Evolutionary conservation across 2,113 vertebrate species (phyloP), one percentile per base, ranked within the genome.

Genomic region (Thunnus thynnus): DNA sequence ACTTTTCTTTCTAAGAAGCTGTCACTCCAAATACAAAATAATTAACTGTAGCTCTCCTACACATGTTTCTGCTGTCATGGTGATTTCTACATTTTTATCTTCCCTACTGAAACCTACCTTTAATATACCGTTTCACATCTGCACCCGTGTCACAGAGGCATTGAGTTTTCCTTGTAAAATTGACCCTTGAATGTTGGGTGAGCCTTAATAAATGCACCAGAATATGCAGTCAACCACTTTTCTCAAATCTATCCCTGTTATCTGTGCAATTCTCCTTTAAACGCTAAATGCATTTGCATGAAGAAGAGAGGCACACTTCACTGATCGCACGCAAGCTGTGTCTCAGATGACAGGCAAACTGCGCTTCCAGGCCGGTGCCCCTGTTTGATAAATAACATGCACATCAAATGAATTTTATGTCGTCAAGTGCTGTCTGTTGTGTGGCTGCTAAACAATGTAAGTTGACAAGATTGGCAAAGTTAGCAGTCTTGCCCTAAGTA

Each of bases 231-330:
- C 58, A 58, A 55, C 78, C 41, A 50, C 27, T 44, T 73, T 61
- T 13, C 72, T 79, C 3, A 27, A 50, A 73, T 73, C 67, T 69
- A 57, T 56, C 11, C 8, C 36, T n/a, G 25, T 67, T 80, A 58
- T 78, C 41, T 87, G 67, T 46, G 67, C 58, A 60, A 36, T 76
- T 47, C 46, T 72, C 20, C 60, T 72, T 77, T 76, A 82, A 73
- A 77, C 65, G 46, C 70, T 86, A 51, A 80, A 83, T 72, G 74
- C 73, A 88, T 80, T 80, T 84, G 83, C 85, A 87, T 86, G 75
- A 77, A 75, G 77, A 79, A 68, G 36, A 87, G 20, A 74, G 36
- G 17, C 63, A 80, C 70, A 83, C 76, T 73, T 75, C 65, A 79
- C 18, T 78, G 85, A 60, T 70, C 27, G 57, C 86, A 90, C 60